Conservation (phyloP, 1,140 invertebrate species). For the Drosophila ironensis region DNA sequence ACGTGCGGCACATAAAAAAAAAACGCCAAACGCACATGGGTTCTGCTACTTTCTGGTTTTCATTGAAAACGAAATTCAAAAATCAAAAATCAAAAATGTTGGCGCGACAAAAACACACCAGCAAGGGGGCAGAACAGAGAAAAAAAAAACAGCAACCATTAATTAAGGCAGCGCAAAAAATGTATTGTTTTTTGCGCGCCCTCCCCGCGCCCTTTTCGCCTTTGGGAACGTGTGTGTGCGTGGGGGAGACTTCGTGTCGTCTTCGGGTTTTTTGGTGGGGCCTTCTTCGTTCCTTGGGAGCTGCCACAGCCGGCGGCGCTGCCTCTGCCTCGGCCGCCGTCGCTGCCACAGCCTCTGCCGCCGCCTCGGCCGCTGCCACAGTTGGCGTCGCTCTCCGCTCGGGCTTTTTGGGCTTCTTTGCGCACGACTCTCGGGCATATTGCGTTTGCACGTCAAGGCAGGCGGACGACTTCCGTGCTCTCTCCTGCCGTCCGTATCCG, state of each 20-base stretch:
- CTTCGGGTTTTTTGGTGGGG: constrained; percentile 52
- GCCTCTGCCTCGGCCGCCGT: constrained; percentile 3
- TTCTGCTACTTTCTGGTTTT: constrained; percentile 32
- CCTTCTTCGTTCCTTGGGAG: constrained; percentile 51
- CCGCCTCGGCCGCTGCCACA: constrained; percentile 13
- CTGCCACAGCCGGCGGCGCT: constrained; percentile 1
- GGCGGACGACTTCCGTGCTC: constrained; percentile 57
- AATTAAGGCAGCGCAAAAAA: constrained; percentile 64
- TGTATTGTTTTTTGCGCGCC: constrained; percentile 20
- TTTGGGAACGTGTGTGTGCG: constrained; percentile 21
- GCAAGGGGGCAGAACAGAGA: constrained; percentile 68
- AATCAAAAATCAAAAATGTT: constrained; percentile 70
- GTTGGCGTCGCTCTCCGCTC: constrained; percentile 46
- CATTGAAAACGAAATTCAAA: constrained; percentile 73
- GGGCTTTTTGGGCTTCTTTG: constrained; percentile 73
- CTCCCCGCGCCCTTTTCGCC: neutral
- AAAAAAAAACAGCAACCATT: constrained; percentile 60
- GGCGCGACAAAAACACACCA: constrained; percentile 51
- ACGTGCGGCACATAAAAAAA: constrained; percentile 72
- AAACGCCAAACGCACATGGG: constrained; percentile 43
- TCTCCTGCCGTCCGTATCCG: constrained; percentile 11
- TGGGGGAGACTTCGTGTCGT: constrained; percentile 46
- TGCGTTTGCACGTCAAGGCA: constrained; percentile 76
- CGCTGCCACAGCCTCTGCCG: constrained; percentile 11
- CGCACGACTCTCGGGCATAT: constrained; percentile 77